Evolutionary conservation across 1,140 invertebrate species (phyloP).

Genomic region (Zaprionus lachaisei): DNA sequence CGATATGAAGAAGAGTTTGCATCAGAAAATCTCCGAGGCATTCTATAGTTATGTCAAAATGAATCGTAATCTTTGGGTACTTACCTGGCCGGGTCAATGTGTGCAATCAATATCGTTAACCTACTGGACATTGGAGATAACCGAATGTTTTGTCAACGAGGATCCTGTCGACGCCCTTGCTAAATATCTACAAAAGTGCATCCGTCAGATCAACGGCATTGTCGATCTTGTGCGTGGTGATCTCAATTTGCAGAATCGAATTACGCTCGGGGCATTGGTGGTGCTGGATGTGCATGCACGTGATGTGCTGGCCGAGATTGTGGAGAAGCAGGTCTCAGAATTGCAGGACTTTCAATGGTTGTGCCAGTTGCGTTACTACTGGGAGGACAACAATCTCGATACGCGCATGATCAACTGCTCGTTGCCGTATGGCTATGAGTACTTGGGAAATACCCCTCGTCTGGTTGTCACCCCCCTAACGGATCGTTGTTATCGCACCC

Average conservation of each 20-base stretch:
- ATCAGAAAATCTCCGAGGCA: slow-evolving; percentile 88
- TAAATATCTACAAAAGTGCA: slow-evolving; percentile 86
- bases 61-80: slow-evolving; percentile 91
- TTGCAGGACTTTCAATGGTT: slow-evolving; percentile 96
- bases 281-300: slow-evolving; percentile 96
- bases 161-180: slow-evolving; percentile 84
- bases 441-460: slow-evolving; percentile 95
- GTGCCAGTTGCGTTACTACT: slow-evolving; percentile 96
- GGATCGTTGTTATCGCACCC: slow-evolving; percentile 95
- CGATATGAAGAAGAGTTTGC: slow-evolving; percentile 96
- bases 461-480: slow-evolving; percentile 96
- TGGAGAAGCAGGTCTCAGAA: slow-evolving; percentile 88
- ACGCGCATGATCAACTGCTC: slow-evolving; percentile 97
- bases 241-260: slow-evolving; percentile 94
- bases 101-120: slow-evolving; percentile 93
- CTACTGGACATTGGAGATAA: slow-evolving; percentile 96
- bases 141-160: slow-evolving; percentile 88
- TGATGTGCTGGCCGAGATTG: slow-evolving; percentile 92
- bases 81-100: slow-evolving; percentile 95
- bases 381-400: slow-evolving; percentile 91
- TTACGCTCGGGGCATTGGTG: slow-evolving; percentile 94
- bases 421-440: slow-evolving; percentile 97
- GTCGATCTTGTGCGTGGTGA: slow-evolving; percentile 94
- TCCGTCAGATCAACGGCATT: slow-evolving; percentile 91
- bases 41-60: slow-evolving; percentile 89